Base-by-base conservation (phyloP, 2,888 invertebrate species). In the Diarsia brunnea region DNA sequence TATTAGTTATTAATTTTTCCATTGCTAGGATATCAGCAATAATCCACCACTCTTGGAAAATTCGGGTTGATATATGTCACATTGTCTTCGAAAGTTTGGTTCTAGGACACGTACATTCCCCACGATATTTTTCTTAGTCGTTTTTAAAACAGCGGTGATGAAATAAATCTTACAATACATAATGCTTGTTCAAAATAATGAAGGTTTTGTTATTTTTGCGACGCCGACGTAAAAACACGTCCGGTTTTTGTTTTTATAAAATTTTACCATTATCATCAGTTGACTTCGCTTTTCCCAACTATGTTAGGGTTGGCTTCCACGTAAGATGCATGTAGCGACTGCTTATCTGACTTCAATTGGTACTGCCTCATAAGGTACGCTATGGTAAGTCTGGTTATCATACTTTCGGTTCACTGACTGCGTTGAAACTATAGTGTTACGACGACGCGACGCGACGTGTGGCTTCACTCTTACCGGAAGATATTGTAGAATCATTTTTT, bases 401-500 rank as follows among this genome's bases (percentile, higher is more conserved):
- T 16, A 58, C 58, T 58, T 14, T 55, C 8, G 24, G 27, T 58
- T 10, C 16, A 27, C 8, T 24, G 24, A 55, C 27, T 58, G 16
- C 14, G n/a, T 61, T n/a, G 14, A n/a, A 38, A n/a, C 38, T 38
- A 38, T 38, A 61, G 61, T 38, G 2, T 38, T 21, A 4, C 38
- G 38, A 14, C 12, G 14, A 38, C n/a, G n/a, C 14, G n/a, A 61
- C 61, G 21, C 21, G 5, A n/a, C 21, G 12, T 61, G 21, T 61
- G 31, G 31, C 11, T 2, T 38, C 14, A 61, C 38, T n/a, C 38
- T n/a, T 61, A 31, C 63, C 49, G 63, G 45, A 75, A 75, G 60
- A 67, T 69, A 71, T 69, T 61, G 10, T 65, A 51, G n/a, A n/a
- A n/a, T n/a, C n/a, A n/a, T n/a, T n/a, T n/a, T n/a, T n/a, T n/a